Percentiles rank a stretch among this genome's conserved stretches.
These are phyloP conservation scores for Nesogale talazaci DNA, from an alignment of 2,113 vertebrate genomes.

Conservation along the genomic window DNA sequence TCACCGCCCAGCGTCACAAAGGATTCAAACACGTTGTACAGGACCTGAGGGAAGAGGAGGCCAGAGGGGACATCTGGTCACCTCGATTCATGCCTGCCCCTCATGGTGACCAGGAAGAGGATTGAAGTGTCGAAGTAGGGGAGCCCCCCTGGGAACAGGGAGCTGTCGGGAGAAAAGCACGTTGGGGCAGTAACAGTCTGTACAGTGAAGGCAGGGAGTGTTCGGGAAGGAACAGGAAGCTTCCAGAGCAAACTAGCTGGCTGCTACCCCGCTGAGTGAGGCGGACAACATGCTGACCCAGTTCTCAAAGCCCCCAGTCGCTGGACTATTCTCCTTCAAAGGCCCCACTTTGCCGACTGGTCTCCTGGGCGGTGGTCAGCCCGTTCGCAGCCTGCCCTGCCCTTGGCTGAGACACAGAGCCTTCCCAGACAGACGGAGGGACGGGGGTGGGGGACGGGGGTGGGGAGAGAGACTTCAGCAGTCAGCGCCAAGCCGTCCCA, in stretches of 20 bases:
- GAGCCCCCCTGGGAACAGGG: background rate
- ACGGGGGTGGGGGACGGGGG: too few relatives aligned
- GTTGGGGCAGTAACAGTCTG: background rate
- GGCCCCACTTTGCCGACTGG: too few relatives aligned
- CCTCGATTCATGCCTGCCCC: accelerated
- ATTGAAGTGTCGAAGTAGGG: background rate
- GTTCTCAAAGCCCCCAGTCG: too few relatives aligned
- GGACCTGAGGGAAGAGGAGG: conserved; percentile 87
- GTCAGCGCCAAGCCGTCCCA: too few relatives aligned
- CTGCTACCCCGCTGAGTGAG: background rate
- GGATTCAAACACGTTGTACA: conserved; percentile 96
- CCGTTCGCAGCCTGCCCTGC: too few relatives aligned
- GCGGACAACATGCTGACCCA: too few relatives aligned
- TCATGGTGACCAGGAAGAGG: background rate
- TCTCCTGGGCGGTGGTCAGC: too few relatives aligned
- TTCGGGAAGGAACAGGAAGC: background rate
- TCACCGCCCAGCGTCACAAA: conserved; percentile 92
- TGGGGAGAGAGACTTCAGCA: too few relatives aligned
- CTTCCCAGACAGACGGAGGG: too few relatives aligned
- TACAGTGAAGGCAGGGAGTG: background rate
- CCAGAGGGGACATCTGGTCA: background rate
- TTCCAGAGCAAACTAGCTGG: background rate
- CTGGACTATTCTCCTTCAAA: too few relatives aligned
- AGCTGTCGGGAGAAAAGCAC: accelerated
- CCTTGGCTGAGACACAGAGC: too few relatives aligned